Percentiles rank a stretch among this genome's conserved stretches.
Conservation (phyloP, 2,113 vertebrate species). For the Ivindomyrus marchei region DNA sequence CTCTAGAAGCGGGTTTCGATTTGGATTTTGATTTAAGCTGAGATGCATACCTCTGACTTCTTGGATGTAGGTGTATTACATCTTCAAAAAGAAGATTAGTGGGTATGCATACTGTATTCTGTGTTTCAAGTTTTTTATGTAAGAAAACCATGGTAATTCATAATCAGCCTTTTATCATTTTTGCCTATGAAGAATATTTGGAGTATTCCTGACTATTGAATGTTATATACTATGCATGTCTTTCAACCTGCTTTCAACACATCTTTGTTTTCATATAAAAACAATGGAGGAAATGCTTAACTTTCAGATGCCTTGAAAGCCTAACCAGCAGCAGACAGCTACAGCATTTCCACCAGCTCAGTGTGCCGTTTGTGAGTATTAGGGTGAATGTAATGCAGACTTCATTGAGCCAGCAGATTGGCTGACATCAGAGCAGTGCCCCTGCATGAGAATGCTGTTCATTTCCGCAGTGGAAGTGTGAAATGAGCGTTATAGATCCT, state of each 20-base stretch:
- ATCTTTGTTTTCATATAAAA: not conserved
- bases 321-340: not conserved
- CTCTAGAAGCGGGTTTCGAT: not conserved
- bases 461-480: not conserved
- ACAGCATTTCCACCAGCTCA: not conserved
- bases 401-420: not conserved
- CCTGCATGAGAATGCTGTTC: not conserved
- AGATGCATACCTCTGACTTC: not conserved
- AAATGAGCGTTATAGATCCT: not conserved
- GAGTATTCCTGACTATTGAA: not conserved
- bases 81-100: not conserved
- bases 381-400: not conserved
- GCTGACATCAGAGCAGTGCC: not conserved
- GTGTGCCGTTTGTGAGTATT: not conserved
- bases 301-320: not conserved
- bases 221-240: not conserved
- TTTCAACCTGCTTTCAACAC: not conserved
- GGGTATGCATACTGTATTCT: not conserved
- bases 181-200: not conserved
- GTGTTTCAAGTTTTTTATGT: not conserved
- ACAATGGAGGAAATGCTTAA: not conserved
- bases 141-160: not conserved
- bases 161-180: not conserved
- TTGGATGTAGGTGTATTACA: not conserved
- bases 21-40: not conserved